phyloP scores from a whole-genome alignment of 2,888 invertebrate genomes.

The Eutolmus rufibarbis region DNA sequence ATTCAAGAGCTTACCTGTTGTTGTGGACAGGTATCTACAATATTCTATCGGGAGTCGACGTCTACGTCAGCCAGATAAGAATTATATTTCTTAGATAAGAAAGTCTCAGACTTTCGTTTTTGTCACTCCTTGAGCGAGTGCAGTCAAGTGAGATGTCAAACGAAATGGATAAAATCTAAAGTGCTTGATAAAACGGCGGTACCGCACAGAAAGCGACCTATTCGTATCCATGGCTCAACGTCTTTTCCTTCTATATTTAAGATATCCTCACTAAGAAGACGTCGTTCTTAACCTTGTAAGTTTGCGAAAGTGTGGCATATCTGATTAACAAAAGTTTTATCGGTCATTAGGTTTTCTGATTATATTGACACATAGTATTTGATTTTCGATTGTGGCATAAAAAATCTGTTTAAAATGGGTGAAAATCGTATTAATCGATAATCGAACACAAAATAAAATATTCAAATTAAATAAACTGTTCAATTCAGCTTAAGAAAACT shows the following conservation, averaged over 20 bases:
- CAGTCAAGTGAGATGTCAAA: not conserved
- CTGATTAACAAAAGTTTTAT: not conserved
- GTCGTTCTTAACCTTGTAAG: not conserved
- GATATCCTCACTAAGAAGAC: not conserved
- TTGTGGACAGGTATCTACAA: not conserved
- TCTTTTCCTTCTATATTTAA: not conserved
- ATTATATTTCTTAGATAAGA: not conserved
- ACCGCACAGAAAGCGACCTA: not conserved
- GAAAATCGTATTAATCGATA: not conserved
- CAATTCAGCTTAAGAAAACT: too few relatives aligned
- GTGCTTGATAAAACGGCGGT: not conserved
- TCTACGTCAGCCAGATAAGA: not conserved
- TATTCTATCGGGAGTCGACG: not conserved
- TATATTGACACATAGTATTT: not conserved
- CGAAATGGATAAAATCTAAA: not conserved
- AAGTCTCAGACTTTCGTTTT: not conserved
- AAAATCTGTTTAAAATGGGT: not conserved
- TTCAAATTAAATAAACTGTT: too few relatives aligned
- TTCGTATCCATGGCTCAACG: not conserved
- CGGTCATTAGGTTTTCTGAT: not conserved
- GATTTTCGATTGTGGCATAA: not conserved
- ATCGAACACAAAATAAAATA: too few relatives aligned
- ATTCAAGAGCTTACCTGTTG: not conserved
- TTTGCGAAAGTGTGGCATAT: not conserved
- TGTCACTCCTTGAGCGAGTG: not conserved